Conservation (phyloP, 2,797 vertebrate species). For the Schizopygopsis malacanthus region DNA sequence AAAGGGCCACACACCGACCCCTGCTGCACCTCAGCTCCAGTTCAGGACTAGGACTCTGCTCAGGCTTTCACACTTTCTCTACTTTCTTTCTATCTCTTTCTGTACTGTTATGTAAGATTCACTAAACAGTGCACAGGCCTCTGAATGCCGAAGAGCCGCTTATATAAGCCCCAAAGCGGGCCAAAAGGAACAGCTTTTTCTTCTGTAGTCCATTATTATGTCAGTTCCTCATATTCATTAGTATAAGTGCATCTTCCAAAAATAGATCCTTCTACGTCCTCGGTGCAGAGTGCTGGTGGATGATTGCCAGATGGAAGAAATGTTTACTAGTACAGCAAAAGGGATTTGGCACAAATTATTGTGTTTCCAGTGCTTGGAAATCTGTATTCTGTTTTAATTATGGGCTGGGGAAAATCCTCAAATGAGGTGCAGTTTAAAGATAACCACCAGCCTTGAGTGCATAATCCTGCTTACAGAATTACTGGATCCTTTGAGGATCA, state of each 20-base stretch:
- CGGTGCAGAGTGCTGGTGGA: neutral
- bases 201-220: conserved; percentile 33
- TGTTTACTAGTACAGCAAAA: conserved; percentile 13
- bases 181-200: conserved; percentile 60
- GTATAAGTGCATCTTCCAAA: conserved; percentile 37
- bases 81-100: conserved; percentile 53
- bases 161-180: conserved; percentile 70
- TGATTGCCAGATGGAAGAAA: conserved; percentile 7
- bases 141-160: conserved; percentile 57
- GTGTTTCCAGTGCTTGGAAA: neutral
- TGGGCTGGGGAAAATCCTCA: conserved; percentile 22
- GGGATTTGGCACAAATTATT: neutral
- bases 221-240: conserved; percentile 38
- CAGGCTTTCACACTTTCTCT: neutral
- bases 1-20: conserved; percentile 42
- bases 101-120: conserved; percentile 69
- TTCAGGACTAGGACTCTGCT: neutral
- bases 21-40: neutral
- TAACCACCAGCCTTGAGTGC: neutral
- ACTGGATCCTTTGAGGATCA: conserved; percentile 35
- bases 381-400: conserved; percentile 26
- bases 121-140: conserved; percentile 52
- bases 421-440: conserved; percentile 22
- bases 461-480: conserved; percentile 26
- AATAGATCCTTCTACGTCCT: conserved; percentile 25